Percentiles rank a stretch among this genome's conserved stretches.
Conservation (phyloP, 2,113 vertebrate species). For the Psilopogon haemacephalus region DNA sequence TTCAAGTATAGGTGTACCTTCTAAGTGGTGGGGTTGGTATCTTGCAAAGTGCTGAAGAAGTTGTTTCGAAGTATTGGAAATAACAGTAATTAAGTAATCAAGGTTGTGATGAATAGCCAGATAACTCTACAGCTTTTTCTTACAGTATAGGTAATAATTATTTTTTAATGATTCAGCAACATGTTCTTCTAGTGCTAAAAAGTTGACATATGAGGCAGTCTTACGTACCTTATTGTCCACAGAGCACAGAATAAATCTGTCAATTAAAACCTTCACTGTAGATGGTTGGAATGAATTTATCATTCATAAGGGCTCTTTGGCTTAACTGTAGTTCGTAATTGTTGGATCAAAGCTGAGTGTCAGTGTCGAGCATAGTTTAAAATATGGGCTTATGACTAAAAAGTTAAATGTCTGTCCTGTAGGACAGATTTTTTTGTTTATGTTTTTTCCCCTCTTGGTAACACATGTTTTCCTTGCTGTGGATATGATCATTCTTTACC, state of each 20-base stretch:
- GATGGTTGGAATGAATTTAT: constrained; percentile 46
- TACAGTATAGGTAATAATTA: too few species aligned
- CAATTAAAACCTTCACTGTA: constrained; percentile 36
- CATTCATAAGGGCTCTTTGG: constrained; percentile 11
- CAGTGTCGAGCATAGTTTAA: neutral
- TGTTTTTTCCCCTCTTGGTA: neutral
- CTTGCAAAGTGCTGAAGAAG: neutral
- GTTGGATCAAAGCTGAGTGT: constrained; percentile 40
- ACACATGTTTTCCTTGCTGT: neutral
- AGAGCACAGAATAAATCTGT: constrained; percentile 27
- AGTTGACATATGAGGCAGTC: constrained; percentile 1
- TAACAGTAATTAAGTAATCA: neutral
- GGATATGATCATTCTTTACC: neutral
- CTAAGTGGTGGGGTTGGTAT: neutral
- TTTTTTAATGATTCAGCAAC: neutral
- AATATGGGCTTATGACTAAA: neutral
- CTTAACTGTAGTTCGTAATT: constrained; percentile 33
- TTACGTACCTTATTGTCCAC: constrained; percentile 17
- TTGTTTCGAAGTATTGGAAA: constrained; percentile 28
- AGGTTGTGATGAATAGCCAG: neutral
- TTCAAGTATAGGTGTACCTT: neutral
- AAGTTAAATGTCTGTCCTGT: neutral
- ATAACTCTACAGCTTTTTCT: too few species aligned
- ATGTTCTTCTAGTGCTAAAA: neutral
- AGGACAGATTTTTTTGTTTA: neutral